A percentile compares a stretch with the other conserved stretches of the same genome.
phyloP scores from a whole-genome alignment of 2,797 vertebrate species.

The Tinamus major region DNA sequence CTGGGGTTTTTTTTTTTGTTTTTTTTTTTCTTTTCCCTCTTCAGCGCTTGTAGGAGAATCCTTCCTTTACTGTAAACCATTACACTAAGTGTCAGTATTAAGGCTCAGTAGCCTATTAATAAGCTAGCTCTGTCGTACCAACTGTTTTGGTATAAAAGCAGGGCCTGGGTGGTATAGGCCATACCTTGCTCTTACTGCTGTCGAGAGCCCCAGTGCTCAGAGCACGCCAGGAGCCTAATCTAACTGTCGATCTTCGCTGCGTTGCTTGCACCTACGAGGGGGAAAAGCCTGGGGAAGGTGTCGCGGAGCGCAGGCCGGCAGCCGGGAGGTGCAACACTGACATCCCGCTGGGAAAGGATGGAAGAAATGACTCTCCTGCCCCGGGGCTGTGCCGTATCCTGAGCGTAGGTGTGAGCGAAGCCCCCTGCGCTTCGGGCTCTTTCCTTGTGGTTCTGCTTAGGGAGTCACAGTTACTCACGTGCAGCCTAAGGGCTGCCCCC shows the following conservation, averaged over 20 bases:
- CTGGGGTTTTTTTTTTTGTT: too few species aligned
- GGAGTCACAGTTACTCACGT: conserved; percentile 37
- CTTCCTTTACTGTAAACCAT: conserved; percentile 63
- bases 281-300: conserved; percentile 1
- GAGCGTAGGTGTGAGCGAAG: conserved; percentile 46
- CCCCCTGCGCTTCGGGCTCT: background rate
- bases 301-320: background rate
- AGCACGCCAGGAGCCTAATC: conserved; percentile 61
- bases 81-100: conserved; percentile 84
- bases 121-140: conserved; percentile 79
- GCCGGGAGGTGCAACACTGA: conserved; percentile 29
- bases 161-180: conserved; percentile 48
- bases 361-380: conserved; percentile 43
- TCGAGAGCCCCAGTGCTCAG: conserved; percentile 60
- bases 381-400: conserved; percentile 38
- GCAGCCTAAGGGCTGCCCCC: background rate
- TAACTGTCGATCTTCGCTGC: conserved; percentile 45
- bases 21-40: background rate
- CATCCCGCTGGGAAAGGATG: conserved; percentile 15
- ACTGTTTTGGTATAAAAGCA: conserved; percentile 8
- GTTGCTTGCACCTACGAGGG: conserved; percentile 52
- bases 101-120: conserved; percentile 80
- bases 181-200: conserved; percentile 52
- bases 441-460: background rate
- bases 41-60: conserved; percentile 36